A percentile compares a stretch with the other conserved stretches of the same genome.
Evolutionary conservation across 2,797 vertebrate genomes (phyloP).

Genomic region (Amblyopsis hoosieri): DNA sequence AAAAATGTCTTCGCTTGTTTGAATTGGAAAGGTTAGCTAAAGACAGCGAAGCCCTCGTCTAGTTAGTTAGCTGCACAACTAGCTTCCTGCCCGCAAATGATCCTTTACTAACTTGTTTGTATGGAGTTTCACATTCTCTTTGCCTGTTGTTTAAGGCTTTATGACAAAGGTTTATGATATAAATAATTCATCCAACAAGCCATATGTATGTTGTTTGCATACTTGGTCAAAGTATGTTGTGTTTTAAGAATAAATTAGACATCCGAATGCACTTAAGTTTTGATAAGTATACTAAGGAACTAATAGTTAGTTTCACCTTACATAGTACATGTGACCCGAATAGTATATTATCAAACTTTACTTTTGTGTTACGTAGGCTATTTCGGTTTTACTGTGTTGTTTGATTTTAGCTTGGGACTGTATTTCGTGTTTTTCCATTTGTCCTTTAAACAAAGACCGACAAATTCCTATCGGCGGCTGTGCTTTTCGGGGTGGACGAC

Average conservation of each 20-base stretch:
- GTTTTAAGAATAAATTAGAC: too few relatives aligned
- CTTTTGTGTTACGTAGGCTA: too few relatives aligned
- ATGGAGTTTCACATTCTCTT: slow-evolving; percentile 32
- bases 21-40: slow-evolving; percentile 25
- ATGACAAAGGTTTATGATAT: not conserved
- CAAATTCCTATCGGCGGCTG: slow-evolving; percentile 66
- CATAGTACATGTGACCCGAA: too few relatives aligned
- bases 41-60: not conserved
- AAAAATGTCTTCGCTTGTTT: slow-evolving; percentile 16
- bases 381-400: too few relatives aligned
- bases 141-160: slow-evolving; percentile 32
- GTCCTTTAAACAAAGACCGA: slow-evolving; percentile 77
- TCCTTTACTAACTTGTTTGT: slow-evolving; percentile 46
- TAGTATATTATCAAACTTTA: too few relatives aligned
- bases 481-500: slow-evolving; percentile 70
- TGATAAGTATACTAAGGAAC: too few relatives aligned
- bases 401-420: too few relatives aligned
- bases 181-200: too few relatives aligned
- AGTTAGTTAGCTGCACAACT: slow-evolving; percentile 28
- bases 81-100: slow-evolving; percentile 28
- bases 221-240: too few relatives aligned
- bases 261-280: too few relatives aligned
- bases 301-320: too few relatives aligned
- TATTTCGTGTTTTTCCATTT: not conserved
- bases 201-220: too few relatives aligned